Percentiles rank a stretch among this genome's conserved stretches.
phyloP scores from a whole-genome alignment of 2,888 invertebrate species.

The Stramonita haemastoma region DNA sequence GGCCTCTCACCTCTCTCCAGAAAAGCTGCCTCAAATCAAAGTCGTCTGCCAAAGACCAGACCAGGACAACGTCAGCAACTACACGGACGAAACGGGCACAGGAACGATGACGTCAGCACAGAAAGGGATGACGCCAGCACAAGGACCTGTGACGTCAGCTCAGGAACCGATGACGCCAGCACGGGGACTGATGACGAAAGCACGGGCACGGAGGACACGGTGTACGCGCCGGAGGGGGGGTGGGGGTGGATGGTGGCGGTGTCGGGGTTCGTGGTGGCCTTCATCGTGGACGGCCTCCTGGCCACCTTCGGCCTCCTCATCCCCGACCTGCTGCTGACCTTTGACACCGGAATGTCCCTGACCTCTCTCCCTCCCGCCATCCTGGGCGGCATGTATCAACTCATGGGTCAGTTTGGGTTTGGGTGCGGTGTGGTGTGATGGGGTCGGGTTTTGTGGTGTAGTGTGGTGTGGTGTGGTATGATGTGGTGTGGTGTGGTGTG shows the following conservation, averaged over 20 bases:
- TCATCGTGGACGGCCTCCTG: slow-evolving; percentile 47
- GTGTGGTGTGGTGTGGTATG: not conserved
- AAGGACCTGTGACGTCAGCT: not conserved
- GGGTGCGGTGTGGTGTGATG: not conserved
- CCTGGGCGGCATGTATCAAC: slow-evolving; percentile 36
- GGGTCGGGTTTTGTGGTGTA: too few species aligned
- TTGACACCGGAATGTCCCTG: slow-evolving; percentile 32
- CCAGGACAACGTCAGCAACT: too few species aligned
- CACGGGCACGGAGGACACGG: not conserved
- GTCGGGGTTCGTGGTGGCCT: slow-evolving; percentile 45
- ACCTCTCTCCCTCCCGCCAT: slow-evolving; percentile 45
- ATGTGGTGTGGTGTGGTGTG: too few species aligned
- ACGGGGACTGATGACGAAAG: slow-evolving; percentile 5
- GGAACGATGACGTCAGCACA: not conserved
- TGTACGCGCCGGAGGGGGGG: slow-evolving; percentile 34
- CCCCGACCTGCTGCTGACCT: slow-evolving; percentile 43
- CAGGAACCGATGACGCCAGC: not conserved
- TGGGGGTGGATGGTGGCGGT: slow-evolving; percentile 47
- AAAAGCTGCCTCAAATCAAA: not conserved
- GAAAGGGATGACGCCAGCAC: not conserved
- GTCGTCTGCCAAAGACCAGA: not conserved
- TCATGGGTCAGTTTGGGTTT: slow-evolving; percentile 42
- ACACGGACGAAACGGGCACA: not conserved
- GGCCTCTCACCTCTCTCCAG: not conserved
- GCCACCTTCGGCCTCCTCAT: slow-evolving; percentile 44